Conservation (phyloP, 1,140 invertebrate species). For the Sesamia nonagrioides region DNA sequence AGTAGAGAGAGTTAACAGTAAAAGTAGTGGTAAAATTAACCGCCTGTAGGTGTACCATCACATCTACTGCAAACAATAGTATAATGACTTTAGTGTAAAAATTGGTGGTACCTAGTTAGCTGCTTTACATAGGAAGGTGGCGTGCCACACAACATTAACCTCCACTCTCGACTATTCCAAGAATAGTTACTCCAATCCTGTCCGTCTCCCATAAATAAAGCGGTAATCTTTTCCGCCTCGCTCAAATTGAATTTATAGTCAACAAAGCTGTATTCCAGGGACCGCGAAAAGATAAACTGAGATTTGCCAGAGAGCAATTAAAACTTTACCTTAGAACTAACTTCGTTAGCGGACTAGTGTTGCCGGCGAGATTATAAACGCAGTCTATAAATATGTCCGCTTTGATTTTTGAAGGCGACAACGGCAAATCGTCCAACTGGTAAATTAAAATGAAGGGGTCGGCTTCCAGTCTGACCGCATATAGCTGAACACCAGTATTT, state of each 20-base stretch:
- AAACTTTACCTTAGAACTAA: conserved; percentile 84
- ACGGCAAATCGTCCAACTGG: too few relatives aligned
- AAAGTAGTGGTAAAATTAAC: too few relatives aligned
- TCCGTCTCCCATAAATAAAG: conserved; percentile 55
- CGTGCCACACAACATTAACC: conserved; percentile 44
- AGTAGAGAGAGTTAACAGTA: too few relatives aligned
- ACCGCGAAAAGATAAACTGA: conserved; percentile 83
- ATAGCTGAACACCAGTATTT: too few relatives aligned
- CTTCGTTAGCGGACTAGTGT: conserved; percentile 79
- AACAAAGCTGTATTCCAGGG: conserved; percentile 76
- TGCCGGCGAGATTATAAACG: conserved; percentile 70
- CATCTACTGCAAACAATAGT: too few relatives aligned
- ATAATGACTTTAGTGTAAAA: too few relatives aligned
- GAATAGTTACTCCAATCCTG: conserved; percentile 44
- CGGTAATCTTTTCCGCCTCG: conserved; percentile 66
- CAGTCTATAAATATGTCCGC: conserved; percentile 71
- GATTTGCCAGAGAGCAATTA: conserved; percentile 82
- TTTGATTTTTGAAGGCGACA: conserved; percentile 74
- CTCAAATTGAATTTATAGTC: conserved; percentile 82
- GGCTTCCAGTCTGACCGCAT: too few relatives aligned
- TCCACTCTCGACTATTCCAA: conserved; percentile 41
- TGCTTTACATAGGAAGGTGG: neutral
- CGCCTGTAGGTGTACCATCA: too few relatives aligned
- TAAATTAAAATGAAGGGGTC: too few relatives aligned
- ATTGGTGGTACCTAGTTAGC: too few relatives aligned